These are phyloP conservation scores for Bombus confusus DNA, from an alignment of 1,140 invertebrate genomes.

Conservation along the genomic window DNA sequence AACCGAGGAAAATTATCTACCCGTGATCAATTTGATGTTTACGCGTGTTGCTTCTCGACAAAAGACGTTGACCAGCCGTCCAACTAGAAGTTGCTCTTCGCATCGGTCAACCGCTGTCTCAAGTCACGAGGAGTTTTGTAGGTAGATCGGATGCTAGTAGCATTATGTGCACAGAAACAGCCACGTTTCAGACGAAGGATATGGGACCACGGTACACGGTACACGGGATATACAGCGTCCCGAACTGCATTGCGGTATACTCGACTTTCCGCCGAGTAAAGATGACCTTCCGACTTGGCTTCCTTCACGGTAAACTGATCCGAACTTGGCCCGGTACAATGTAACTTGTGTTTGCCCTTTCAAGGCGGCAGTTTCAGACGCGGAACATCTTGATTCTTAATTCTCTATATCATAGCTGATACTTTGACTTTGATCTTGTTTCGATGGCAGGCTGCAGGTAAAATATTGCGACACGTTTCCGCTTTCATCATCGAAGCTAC, in stretches of 20 bases:
- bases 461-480: background rate
- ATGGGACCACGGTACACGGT: constrained; percentile 54
- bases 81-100: background rate
- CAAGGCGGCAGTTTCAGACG: background rate
- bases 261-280: constrained; percentile 69
- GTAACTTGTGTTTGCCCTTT: constrained; percentile 22
- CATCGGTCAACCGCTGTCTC: constrained; percentile 11
- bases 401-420: background rate
- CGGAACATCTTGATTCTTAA: background rate
- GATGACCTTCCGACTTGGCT: constrained; percentile 67
- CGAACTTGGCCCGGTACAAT: background rate
- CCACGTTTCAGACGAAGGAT: constrained; percentile 63
- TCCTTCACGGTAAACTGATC: constrained; percentile 41
- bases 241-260: constrained; percentile 75
- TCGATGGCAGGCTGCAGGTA: background rate
- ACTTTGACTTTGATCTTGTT: background rate
- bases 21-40: background rate
- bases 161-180: constrained; percentile 63
- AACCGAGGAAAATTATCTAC: background rate
- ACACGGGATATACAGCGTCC: constrained; percentile 61
- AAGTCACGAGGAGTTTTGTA: constrained; percentile 4
- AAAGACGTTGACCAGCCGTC: background rate
- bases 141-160: constrained; percentile 55
- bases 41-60: too few relatives aligned
- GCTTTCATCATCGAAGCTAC: background rate